phyloP scores from a whole-genome alignment of 1,140 invertebrate genomes.

The Archivesica marissinica region DNA sequence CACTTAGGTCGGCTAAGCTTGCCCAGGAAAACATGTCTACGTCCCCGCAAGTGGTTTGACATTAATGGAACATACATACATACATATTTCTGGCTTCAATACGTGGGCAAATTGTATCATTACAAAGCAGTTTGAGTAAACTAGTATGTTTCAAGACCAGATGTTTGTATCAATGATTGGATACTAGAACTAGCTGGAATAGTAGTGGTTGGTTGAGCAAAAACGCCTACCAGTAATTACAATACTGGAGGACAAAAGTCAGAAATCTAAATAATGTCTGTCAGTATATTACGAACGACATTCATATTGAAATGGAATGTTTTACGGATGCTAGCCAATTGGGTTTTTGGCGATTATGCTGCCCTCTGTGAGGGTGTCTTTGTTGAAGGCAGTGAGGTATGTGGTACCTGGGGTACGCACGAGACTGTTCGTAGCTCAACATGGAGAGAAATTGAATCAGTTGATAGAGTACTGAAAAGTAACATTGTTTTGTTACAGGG shows the following conservation, averaged over 20 bases:
- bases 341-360: not conserved
- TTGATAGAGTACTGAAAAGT: constrained; percentile 36
- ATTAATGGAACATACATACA: not conserved
- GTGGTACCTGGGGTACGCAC: not conserved
- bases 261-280: not conserved
- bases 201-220: not conserved
- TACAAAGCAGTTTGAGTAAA: constrained; percentile 1
- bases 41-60: too few relatives aligned
- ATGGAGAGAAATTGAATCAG: constrained; percentile 44
- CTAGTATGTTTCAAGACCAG: not conserved
- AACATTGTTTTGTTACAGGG: not conserved
- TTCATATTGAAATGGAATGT: not conserved
- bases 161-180: not conserved
- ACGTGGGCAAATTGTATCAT: not conserved
- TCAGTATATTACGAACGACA: not conserved
- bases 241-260: not conserved
- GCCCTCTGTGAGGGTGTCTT: constrained; percentile 4
- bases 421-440: constrained; percentile 30
- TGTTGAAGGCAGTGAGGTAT: constrained; percentile 5
- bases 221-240: not conserved
- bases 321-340: not conserved
- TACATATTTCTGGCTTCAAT: not conserved
- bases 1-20: too few relatives aligned
- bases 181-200: constrained; percentile 23
- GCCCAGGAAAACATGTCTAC: too few relatives aligned